Conservation (phyloP, 1,140 invertebrate species). For the Alviniconcha marisindica region DNA sequence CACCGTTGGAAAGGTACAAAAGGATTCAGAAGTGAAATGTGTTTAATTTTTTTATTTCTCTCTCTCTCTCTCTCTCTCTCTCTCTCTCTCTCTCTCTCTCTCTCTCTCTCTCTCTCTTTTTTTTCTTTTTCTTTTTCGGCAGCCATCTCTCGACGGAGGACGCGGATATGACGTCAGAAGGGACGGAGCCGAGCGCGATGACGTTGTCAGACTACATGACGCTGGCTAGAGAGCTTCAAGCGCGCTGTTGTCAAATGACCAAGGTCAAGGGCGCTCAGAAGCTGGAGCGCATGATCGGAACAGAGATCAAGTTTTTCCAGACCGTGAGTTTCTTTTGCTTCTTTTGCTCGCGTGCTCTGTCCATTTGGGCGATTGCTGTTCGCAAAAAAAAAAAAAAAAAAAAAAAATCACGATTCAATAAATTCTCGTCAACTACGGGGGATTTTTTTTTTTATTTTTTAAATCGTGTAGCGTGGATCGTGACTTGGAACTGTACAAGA, state of each 20-base stretch:
- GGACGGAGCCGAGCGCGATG: not conserved
- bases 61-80: slow-evolving; percentile 21
- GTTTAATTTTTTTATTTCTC: not conserved
- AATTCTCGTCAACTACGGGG: not conserved
- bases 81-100: slow-evolving; percentile 28
- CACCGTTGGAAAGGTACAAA: no score
- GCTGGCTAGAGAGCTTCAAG: slow-evolving; percentile 6
- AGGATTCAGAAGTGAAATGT: not conserved
- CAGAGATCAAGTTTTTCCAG: slow-evolving; percentile 25
- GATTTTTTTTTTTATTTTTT: not conserved
- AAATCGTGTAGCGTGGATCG: not conserved
- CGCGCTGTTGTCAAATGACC: not conserved
- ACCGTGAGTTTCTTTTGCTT: not conserved
- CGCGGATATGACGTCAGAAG: not conserved
- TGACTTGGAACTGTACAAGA: not conserved
- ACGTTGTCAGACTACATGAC: slow-evolving; percentile 18
- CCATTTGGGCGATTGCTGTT: not conserved
- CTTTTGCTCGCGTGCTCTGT: not conserved
- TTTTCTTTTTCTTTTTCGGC: not conserved
- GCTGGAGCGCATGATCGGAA: slow-evolving; percentile 8
- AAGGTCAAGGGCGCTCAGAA: slow-evolving; percentile 19
- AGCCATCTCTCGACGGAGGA: not conserved
- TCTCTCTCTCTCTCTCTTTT: not conserved
- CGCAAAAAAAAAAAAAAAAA: no score
- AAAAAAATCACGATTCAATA: not conserved